These are phyloP conservation scores for Eretmochelys imbricata DNA, from an alignment of 2,113 vertebrate species.

Conservation along the genomic window DNA sequence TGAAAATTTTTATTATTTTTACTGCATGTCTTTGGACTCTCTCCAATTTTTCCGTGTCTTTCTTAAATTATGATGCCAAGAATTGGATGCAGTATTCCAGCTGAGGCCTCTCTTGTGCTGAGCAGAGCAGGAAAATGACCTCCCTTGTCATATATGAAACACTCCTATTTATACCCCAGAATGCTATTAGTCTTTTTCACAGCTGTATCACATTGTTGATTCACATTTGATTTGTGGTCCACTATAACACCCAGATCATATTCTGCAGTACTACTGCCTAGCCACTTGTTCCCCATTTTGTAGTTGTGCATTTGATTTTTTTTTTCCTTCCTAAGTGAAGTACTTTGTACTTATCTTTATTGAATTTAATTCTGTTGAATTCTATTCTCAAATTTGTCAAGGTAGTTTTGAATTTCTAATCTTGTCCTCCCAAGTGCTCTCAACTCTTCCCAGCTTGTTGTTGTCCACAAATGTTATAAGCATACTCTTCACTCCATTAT, in stretches of 20 bases:
- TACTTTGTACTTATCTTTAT: not conserved
- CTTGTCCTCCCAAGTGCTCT: not conserved
- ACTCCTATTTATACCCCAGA: not conserved
- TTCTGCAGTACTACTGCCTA: not conserved
- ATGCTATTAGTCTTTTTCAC: not conserved
- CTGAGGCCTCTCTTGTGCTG: not conserved
- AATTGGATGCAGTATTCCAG: not conserved
- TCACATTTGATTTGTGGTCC: not conserved
- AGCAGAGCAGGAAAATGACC: not conserved
- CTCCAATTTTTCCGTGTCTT: not conserved
- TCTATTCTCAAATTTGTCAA: not conserved
- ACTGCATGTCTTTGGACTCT: not conserved
- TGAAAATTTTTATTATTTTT: not conserved
- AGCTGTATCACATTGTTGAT: not conserved
- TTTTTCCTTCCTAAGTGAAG: not conserved
- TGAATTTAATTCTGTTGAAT: not conserved
- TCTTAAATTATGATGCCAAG: not conserved
- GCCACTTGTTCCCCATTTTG: not conserved
- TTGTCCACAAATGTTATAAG: not conserved
- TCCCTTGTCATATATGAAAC: not conserved
- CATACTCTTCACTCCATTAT: not conserved
- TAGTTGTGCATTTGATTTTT: not conserved
- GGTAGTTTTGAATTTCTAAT: not conserved
- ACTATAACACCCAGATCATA: not conserved
- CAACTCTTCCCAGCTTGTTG: not conserved